phyloP scores from a whole-genome alignment of 2,888 invertebrate genomes.

The Spilosoma lubricipeda region DNA sequence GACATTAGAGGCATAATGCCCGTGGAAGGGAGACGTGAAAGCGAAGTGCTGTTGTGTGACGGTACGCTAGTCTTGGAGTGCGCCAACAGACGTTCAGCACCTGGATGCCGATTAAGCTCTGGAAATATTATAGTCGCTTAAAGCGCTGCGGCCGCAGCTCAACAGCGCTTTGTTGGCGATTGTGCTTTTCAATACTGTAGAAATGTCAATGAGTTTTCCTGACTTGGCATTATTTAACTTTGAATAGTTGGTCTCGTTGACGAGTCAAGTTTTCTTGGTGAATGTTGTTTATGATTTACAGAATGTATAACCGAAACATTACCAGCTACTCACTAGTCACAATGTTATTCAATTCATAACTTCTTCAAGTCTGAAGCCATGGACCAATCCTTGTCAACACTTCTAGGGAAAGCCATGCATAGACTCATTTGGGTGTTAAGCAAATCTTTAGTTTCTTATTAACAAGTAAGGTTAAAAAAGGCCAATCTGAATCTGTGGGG shows the following conservation, averaged over 20 bases:
- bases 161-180: conserved; percentile 61
- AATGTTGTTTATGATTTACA: neutral
- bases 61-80: conserved; percentile 72
- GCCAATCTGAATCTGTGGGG: too few species aligned
- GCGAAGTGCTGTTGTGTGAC: conserved; percentile 75
- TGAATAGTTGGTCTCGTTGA: conserved; percentile 27
- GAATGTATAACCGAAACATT: neutral
- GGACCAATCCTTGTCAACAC: neutral
- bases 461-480: too few species aligned
- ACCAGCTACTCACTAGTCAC: too few species aligned
- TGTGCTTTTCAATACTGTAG: conserved; percentile 51
- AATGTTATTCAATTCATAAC: neutral
- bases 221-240: conserved; percentile 35
- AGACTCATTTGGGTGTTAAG: neutral
- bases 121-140: conserved; percentile 54
- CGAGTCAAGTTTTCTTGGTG: neutral
- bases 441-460: too few species aligned
- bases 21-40: conserved; percentile 77
- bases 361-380: neutral
- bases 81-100: conserved; percentile 57
- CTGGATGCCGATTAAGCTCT: conserved; percentile 54
- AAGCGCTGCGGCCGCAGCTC: conserved; percentile 53
- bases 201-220: conserved; percentile 46
- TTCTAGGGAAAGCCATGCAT: neutral
- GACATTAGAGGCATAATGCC: conserved; percentile 84